Conservation (phyloP, 2,797 vertebrate genomes). For the Argentina silus region DNA sequence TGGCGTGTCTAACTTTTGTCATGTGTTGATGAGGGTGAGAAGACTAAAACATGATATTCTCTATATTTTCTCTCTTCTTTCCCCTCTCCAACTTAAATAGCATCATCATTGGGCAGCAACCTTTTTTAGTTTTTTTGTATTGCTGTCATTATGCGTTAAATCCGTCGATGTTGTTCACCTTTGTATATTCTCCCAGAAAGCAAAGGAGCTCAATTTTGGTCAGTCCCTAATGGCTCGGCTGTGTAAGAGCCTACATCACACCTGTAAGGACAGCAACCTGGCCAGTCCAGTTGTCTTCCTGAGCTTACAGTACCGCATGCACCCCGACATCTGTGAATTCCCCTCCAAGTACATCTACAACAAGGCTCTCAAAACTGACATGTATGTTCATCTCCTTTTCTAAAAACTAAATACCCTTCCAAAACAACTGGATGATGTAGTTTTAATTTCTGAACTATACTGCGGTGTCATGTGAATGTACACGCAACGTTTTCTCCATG, state of each 20-base stretch:
- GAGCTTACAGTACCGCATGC: constrained; percentile 85
- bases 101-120: too few relatives aligned
- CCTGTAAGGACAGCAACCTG: constrained; percentile 40
- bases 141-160: background rate
- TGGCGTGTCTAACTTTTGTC: too few relatives aligned
- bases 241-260: constrained; percentile 67
- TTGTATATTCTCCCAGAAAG: constrained; percentile 69
- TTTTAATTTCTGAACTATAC: too few relatives aligned
- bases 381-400: constrained; percentile 54
- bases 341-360: constrained; percentile 84
- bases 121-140: background rate
- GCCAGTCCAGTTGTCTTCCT: constrained; percentile 74
- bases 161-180: background rate
- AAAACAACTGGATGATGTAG: background rate
- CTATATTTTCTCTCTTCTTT: too few relatives aligned
- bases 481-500: too few relatives aligned
- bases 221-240: constrained; percentile 86
- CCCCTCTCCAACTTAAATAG: too few relatives aligned
- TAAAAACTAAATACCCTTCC: too few relatives aligned
- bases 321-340: constrained; percentile 87
- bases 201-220: constrained; percentile 80
- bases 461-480: too few relatives aligned
- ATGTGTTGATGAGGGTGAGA: too few relatives aligned
- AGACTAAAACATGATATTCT: too few relatives aligned
- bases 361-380: constrained; percentile 73